phyloP scores from a whole-genome alignment of 2,797 vertebrate genomes.

The Gallirallus australis region DNA sequence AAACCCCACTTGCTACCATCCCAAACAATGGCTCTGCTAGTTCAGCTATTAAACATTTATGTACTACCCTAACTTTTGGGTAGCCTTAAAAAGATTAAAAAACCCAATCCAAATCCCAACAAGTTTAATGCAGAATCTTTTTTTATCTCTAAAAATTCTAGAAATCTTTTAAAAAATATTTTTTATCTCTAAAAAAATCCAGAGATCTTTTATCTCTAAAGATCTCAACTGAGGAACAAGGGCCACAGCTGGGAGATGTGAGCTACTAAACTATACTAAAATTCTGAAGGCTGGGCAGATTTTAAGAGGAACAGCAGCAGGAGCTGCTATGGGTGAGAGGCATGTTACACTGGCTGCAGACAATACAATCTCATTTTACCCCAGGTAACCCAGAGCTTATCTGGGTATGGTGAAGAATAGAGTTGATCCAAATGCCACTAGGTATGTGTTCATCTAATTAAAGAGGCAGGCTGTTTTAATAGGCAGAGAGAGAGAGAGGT shows the following conservation, averaged over 20 bases:
- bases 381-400: background rate
- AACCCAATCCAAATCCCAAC: background rate
- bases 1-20: background rate
- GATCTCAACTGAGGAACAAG: background rate
- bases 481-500: background rate
- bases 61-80: background rate
- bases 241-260: background rate
- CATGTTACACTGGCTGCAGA: background rate
- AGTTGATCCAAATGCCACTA: background rate
- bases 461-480: background rate
- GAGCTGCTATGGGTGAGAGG: background rate
- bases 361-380: background rate
- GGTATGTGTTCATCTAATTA: background rate
- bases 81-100: background rate
- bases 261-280: background rate
- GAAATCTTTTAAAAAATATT: too few relatives aligned
- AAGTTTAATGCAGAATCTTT: background rate
- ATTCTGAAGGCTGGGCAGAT: background rate
- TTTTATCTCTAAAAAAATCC: too few relatives aligned
- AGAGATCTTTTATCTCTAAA: too few relatives aligned
- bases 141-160: too few relatives aligned
- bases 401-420: background rate
- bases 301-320: background rate
- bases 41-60: background rate
- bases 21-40: background rate